Evolutionary conservation across 2,113 vertebrate species (phyloP), one percentile per base, ranked within the genome.

Genomic region (Rhombomys opimus): DNA sequence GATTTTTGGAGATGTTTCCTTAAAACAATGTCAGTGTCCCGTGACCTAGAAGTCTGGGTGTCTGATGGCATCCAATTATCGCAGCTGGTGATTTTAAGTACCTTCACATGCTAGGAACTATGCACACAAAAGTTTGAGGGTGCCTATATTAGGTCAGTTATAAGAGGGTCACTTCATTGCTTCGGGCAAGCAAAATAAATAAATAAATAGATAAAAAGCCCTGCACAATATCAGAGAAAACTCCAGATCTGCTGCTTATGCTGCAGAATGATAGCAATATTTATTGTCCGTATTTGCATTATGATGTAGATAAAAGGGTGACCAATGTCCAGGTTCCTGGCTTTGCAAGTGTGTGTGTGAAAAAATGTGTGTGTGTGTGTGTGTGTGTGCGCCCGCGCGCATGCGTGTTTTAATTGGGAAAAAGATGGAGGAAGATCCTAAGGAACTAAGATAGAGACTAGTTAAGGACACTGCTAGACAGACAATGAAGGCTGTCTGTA

Each of bases 41-140:
- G 20, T 54, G 61, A 93, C 95, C 93, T 92, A 88, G 63, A 95
- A 97, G 81, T 95, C 67, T 80, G 86, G 68, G 38, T 93, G 65
- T 95, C 78, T 57, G 63, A 95, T 82, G 81, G 89, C 63, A 95
- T 76, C 80, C 76, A 93, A 93, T 85, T 32, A 90, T 23, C 67
- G 72, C 59, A 85, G 82, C 77, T 86, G 95, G 75, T 70, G 61
- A 93, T 65, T 65, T 90, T 57, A 90, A 85, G 89, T 35, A 38
- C 38, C 70, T 81, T 52, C 38, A 73, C 23, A 35, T 90, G n/a
- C 80, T 67, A 93, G 89, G 61, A 96, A 94, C 73, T 18, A 22
- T 5, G 41, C 5, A 57, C 50, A 41, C 7, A 78, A 41, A 92
- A 90, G 75, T 50, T 23, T 93, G 68, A 68, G 32, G 63, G 72